Conservation (phyloP, 1,140 invertebrate species). For the Formica exsecta region DNA sequence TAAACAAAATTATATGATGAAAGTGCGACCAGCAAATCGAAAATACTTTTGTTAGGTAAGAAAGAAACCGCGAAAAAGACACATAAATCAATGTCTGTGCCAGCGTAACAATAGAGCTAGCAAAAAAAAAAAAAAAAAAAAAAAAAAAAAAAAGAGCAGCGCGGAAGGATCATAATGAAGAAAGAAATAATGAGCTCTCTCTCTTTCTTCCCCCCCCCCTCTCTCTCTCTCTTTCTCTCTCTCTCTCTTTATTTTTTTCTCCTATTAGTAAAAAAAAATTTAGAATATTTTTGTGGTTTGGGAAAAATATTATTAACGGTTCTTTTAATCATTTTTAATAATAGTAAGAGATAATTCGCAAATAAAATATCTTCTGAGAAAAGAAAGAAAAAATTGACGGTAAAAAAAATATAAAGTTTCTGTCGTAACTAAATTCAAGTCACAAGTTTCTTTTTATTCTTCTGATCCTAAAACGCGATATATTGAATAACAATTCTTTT, state of each 20-base stretch:
- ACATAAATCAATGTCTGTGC: constrained; percentile 47
- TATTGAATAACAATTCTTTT: not conserved
- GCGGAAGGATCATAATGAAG: too few species aligned
- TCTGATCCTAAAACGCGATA: not conserved
- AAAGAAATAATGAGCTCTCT: too few species aligned
- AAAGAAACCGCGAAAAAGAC: not conserved
- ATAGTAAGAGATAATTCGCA: constrained; percentile 10
- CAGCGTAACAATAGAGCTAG: not conserved
- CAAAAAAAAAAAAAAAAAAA: not conserved
- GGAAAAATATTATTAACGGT: not conserved
- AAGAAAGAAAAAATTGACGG: constrained; percentile 15
- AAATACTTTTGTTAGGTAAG: constrained; percentile 6
- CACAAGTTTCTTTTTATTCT: not conserved
- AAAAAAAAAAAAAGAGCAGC: too few species aligned
- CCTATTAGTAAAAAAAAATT: not conserved
- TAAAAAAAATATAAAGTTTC: not conserved
- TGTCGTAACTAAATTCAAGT: constrained; percentile 31
- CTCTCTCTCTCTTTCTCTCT: too few species aligned
- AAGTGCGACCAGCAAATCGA: constrained; percentile 12
- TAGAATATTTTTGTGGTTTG: not conserved
- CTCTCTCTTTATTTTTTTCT: too few species aligned
- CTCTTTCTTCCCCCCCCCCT: too few species aligned
- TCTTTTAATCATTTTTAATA: not conserved
- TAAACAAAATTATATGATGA: constrained; percentile 18
- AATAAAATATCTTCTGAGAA: constrained; percentile 5